Evolutionary conservation across 2,113 vertebrate genomes (phyloP), one percentile per base, ranked within the genome.

Genomic region (Chaenocephalus aceratus): DNA sequence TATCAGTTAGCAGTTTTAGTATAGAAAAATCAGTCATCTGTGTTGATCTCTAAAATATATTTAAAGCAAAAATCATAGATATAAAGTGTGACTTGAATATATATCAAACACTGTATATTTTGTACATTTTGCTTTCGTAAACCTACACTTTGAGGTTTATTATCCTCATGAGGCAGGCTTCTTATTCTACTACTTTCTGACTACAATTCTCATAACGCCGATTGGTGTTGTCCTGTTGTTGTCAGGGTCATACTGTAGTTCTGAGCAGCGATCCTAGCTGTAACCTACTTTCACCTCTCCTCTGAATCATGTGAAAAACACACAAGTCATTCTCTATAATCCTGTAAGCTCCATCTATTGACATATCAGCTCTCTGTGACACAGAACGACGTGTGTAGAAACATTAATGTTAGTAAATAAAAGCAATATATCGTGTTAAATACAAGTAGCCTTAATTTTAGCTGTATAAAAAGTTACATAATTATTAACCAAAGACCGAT

Each of bases 261-360:
- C 6, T 13, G 21, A 63, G 30, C 15, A 13, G 44, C 2, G 1
- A 45, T 65, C 1, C 1, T 44, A 60, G 59, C 52, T 81, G 66
- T 75, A 54, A 62, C 49, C 48, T 60, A 34, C 53, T 74, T 80
- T 56, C 41, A 54, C 68, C 13, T 76, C 68, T 72, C 13, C 57
- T 65, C 11, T 68, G 21, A 5, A 51, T 60, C 21, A 9, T 68
- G 75, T 46, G 53, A 56, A 68, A 79, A 46, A 15, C 62, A 75
- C 71, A 62, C 65, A 58, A 56, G 69, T 87, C 59, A 30, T 18
- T 52, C 57, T 66, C 30, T 21, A 16, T 67, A 79, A 81, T 81
- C 74, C 75, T 54, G 65, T 48, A 54, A 70, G 8, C 46, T 54
- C 18, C 23, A 53, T 79, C 23, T 75, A n/a, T 59, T 30, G 36